These are phyloP conservation scores for Phthorimaea operculella DNA, from an alignment of 1,140 invertebrate species.

Conservation along the genomic window DNA sequence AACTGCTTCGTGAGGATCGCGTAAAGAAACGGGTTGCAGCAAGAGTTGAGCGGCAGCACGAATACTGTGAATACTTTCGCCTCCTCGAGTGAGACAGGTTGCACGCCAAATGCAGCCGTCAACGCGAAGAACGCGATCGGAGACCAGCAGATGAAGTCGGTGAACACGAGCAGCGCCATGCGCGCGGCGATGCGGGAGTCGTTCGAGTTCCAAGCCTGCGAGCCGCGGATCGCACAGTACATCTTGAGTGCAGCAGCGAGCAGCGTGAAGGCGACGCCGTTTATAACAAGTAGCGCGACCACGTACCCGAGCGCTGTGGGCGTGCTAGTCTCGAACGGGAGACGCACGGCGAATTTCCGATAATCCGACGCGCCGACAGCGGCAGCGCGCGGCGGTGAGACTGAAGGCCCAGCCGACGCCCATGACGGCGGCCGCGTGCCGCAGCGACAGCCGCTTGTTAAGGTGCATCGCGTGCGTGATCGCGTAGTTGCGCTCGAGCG, in stretches of 20 bases:
- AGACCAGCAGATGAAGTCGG: conserved; percentile 97
- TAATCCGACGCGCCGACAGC: conserved; percentile 92
- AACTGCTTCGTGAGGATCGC: conserved; percentile 98
- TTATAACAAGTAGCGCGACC: conserved; percentile 93
- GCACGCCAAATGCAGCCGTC: conserved; percentile 90
- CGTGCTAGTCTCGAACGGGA: conserved; percentile 91
- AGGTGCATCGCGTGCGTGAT: conserved; percentile 98
- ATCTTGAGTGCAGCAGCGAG: conserved; percentile 97
- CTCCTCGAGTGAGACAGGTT: conserved; percentile 92
- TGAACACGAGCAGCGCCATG: conserved; percentile 97
- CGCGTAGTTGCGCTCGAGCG: conserved; percentile 94
- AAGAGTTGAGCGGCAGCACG: conserved; percentile 93
- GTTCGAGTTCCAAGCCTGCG: conserved; percentile 96
- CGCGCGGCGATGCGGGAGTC: conserved; percentile 96
- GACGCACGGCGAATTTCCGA: conserved; percentile 94
- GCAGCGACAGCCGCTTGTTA: conserved; percentile 91
- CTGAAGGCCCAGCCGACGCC: conserved; percentile 92
- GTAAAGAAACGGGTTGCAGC: conserved; percentile 97
- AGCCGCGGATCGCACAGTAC: conserved; percentile 96
- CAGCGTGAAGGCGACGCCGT: conserved; percentile 93
- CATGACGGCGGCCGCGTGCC: conserved; percentile 93
- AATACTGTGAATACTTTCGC: conserved; percentile 98
- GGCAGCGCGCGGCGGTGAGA: conserved; percentile 90
- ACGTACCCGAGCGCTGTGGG: conserved; percentile 86
- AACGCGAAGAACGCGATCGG: conserved; percentile 97